These are phyloP conservation scores for Acanthiza pusilla DNA, from an alignment of 2,797 vertebrate species.

Conservation along the genomic window DNA sequence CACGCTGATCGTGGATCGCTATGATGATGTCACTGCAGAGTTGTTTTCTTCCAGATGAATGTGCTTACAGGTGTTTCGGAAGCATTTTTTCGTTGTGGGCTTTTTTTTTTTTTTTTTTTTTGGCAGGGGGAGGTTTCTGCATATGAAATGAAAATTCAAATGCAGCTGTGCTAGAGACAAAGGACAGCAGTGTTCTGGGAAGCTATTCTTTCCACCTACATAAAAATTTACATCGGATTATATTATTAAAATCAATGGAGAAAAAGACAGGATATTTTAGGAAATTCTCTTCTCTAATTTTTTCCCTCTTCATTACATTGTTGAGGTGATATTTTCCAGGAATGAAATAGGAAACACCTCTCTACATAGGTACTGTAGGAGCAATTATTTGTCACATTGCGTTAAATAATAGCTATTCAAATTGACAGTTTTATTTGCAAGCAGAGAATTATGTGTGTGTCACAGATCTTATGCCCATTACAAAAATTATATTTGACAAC, in stretches of 20 bases:
- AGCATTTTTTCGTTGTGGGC: rapidly evolving
- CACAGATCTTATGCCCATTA: neutral
- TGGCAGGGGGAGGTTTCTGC: too few relatives aligned
- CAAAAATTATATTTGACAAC: neutral
- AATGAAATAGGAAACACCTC: neutral
- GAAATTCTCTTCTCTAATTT: neutral
- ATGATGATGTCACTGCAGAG: neutral
- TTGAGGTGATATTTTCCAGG: neutral
- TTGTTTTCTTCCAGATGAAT: neutral
- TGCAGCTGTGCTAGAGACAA: neutral
- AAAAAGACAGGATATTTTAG: neutral
- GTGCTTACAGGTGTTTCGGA: rapidly evolving
- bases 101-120: neutral
- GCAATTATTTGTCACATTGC: neutral
- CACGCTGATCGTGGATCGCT: neutral
- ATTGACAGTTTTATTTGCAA: neutral
- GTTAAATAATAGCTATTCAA: neutral
- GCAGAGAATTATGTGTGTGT: neutral
- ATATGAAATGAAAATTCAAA: neutral
- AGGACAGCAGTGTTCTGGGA: neutral
- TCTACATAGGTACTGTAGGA: neutral
- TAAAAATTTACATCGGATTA: neutral
- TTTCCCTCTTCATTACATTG: rapidly evolving
- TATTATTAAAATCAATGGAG: neutral
- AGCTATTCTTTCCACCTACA: neutral